Evolutionary conservation across 2,888 invertebrate species (phyloP).

Genomic region (Koerneria pararmatus): DNA sequence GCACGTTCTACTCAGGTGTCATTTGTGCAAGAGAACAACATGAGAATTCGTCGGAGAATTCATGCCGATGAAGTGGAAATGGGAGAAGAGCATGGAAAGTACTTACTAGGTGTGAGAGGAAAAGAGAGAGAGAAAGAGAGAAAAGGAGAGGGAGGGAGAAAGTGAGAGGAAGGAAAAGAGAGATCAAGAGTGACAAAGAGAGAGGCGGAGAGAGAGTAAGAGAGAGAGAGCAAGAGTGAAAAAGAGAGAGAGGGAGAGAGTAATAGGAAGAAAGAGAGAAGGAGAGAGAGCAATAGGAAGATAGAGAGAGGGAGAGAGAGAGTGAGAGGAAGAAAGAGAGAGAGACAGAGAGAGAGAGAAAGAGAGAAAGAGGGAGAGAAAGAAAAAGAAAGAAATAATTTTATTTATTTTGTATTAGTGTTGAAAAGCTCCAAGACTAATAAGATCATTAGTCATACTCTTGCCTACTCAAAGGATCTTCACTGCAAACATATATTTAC

Average conservation of each 20-base stretch:
- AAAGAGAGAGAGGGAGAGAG: background rate
- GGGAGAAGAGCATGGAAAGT: too few species aligned
- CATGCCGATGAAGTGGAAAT: too few species aligned
- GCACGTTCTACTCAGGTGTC: too few species aligned
- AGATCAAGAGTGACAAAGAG: background rate
- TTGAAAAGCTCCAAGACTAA: background rate
- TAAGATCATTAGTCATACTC: background rate
- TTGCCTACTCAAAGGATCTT: background rate
- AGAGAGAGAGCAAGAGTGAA: background rate
- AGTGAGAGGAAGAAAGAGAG: background rate
- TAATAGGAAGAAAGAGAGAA: background rate
- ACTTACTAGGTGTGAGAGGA: too few species aligned
- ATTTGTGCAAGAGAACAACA: too few species aligned
- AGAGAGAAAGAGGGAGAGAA: slow-evolving; percentile 23
- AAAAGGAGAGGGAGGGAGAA: background rate
- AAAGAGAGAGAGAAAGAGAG: background rate
- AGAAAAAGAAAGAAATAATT: slow-evolving; percentile 7
- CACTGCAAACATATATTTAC: background rate
- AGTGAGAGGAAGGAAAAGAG: background rate
- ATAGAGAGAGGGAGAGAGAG: slow-evolving; percentile 3
- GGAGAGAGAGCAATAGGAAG: background rate
- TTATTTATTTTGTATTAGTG: background rate
- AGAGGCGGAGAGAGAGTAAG: background rate
- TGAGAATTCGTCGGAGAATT: too few species aligned
- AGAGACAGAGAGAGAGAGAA: slow-evolving; percentile 25